Evolutionary conservation across 1,140 invertebrate genomes (phyloP), one percentile per base, ranked within the genome.

Genomic region (Drosophila kurseongensis): DNA sequence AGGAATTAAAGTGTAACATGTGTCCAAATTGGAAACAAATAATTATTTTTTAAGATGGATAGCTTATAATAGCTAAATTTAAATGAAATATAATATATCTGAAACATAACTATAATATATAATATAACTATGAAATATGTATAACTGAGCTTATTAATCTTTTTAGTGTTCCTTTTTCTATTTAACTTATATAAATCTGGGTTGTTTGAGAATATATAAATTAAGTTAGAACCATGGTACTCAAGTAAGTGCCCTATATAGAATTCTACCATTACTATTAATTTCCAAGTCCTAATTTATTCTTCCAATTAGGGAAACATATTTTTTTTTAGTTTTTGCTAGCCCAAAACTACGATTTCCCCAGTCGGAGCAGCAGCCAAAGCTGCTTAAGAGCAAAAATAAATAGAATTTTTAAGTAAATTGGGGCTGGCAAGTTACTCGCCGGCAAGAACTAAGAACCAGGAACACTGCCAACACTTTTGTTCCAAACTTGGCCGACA

Each of bases 391-490:
- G 52, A 61, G 42, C 51, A 65, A 88, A 88, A 86, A 73, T 88
- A 88, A 86, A 82, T 86, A 79, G 83, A 86, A 86, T 86, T 86
- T 86, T 82, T 73, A 86, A 86, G 83, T 86, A 88, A 86, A 86
- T 79, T 73, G 79, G 71, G 78, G 75, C 61, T 57, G 76, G 61
- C 60, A 85, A 86, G 52, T 80, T 68, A 86, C 78, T 81, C 78
- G 78, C 48, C 29, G 14, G 35, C 42, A n/a, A 71, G 12, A 35
- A 57, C 18, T 45, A 57, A 71, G 50, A 76, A 50, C 42, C 45
- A 42, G 63, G 47, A 74, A 45, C 76, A 58, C 61, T 74, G 65
- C 75, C 81, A 77, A 81, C 82, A 85, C 82, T 85, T 85, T 81
- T 81, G 62, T 79, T 65, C 65, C 51, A 78, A 78, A 88, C 83